These are phyloP conservation scores for Sarcophilus harrisii DNA, from an alignment of 2,797 vertebrate genomes.

Conservation along the genomic window DNA sequence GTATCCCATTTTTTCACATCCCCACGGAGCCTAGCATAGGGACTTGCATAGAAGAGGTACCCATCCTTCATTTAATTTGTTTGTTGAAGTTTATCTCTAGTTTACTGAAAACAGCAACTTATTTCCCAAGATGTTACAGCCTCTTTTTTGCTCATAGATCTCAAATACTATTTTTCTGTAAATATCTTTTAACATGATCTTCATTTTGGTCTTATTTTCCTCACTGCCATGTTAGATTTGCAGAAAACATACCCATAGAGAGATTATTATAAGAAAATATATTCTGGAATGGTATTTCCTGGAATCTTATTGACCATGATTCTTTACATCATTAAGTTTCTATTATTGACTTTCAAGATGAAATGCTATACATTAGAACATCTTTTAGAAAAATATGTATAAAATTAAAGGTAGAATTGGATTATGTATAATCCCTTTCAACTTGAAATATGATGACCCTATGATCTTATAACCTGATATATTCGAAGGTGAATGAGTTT, in stretches of 20 bases:
- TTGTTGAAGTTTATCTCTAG: neutral
- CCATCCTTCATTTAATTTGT: neutral
- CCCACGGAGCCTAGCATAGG: neutral
- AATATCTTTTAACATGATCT: neutral
- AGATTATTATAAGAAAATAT: neutral
- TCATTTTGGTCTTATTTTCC: neutral
- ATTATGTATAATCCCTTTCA: neutral
- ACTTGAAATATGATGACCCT: no score
- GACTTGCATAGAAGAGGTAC: neutral
- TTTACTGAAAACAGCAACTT: neutral
- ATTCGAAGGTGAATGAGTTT: no score
- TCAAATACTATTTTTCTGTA: neutral
- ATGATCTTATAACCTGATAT: no score
- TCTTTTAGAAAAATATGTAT: neutral
- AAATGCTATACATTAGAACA: neutral
- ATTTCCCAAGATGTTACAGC: neutral
- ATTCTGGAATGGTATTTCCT: neutral
- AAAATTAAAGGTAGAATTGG: neutral
- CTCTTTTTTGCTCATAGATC: neutral
- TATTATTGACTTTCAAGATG: neutral
- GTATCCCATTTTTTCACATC: neutral
- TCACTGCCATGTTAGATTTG: neutral
- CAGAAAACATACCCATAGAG: neutral
- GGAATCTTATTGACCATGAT: neutral
- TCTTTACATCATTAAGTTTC: neutral